Evolutionary conservation across 2,888 invertebrate species (phyloP).

Genomic region (Protodeltote pygarga): DNA sequence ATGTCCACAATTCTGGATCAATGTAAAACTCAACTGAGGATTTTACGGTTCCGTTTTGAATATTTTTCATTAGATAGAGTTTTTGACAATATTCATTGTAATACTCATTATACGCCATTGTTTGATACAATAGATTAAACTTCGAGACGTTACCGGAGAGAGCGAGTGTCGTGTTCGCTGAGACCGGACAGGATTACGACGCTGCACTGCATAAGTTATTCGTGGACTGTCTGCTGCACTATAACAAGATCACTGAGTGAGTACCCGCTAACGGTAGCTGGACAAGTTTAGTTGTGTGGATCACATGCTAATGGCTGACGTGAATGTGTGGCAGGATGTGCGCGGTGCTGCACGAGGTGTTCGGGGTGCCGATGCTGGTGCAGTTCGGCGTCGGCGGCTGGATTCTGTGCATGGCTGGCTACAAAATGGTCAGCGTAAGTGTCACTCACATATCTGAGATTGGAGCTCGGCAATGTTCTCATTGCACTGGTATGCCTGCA

Average conservation of each 20-base stretch:
- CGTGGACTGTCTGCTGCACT: constrained; percentile 57
- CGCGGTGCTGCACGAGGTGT: constrained; percentile 59
- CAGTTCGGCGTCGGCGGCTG: constrained; percentile 72
- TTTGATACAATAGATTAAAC: constrained; percentile 50
- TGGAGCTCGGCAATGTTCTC: not conserved
- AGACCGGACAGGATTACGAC: constrained; percentile 37
- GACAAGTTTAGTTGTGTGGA: no score
- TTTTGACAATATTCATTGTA: not conserved
- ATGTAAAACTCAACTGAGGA: constrained; percentile 65
- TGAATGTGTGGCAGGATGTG: constrained; percentile 52
- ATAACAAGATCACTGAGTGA: constrained; percentile 60
- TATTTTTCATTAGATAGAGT: not conserved
- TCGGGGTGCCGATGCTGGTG: constrained; percentile 63
- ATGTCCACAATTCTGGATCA: constrained; percentile 66
- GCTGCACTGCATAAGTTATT: constrained; percentile 47
- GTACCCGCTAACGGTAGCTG: no score
- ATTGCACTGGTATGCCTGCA: constrained; percentile 47
- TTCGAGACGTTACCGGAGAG: constrained; percentile 54
- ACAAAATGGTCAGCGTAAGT: constrained; percentile 67
- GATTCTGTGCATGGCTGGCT: constrained; percentile 75
- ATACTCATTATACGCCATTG: no score
- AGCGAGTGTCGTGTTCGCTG: constrained; percentile 32
- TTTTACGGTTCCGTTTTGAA: constrained; percentile 56
- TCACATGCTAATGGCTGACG: not conserved
- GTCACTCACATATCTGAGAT: not conserved